These are phyloP conservation scores for Hypsibius dujardini DNA, from an alignment of 1,140 invertebrate genomes.

Conservation along the genomic window DNA sequence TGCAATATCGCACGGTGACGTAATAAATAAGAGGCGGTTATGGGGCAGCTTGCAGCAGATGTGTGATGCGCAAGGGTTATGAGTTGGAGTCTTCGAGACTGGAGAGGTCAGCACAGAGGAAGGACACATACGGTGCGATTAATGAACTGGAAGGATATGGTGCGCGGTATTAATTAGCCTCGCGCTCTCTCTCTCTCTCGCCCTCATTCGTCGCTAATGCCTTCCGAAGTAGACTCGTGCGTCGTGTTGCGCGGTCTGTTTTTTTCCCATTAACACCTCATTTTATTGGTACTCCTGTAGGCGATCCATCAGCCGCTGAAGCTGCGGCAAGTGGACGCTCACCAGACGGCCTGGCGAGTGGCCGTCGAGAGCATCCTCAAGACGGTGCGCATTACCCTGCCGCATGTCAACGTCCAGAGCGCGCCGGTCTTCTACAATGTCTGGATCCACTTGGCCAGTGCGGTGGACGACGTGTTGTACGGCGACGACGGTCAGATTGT, in stretches of 20 bases:
- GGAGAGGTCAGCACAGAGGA: neutral
- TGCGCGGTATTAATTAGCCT: neutral
- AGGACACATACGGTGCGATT: neutral
- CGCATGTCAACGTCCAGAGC: neutral
- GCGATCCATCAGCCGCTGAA: constrained; percentile 1
- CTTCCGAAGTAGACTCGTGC: too few relatives aligned
- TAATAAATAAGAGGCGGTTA: neutral
- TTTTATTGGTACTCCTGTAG: neutral
- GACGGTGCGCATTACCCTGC: neutral
- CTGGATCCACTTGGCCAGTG: neutral
- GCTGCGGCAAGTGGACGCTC: neutral
- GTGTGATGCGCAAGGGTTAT: too few relatives aligned
- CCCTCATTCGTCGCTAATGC: too few relatives aligned
- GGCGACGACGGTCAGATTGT: neutral
- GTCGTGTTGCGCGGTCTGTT: neutral
- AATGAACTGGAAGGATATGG: constrained; percentile 15
- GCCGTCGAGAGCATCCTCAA: neutral
- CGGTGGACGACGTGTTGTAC: constrained; percentile 1
- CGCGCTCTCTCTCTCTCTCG: neutral
- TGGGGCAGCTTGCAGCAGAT: neutral
- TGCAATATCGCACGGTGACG: constrained; percentile 4
- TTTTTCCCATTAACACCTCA: constrained; percentile 16
- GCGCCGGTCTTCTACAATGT: neutral
- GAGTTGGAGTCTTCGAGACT: too few relatives aligned
- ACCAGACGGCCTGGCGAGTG: constrained; percentile 13